Evolutionary conservation across 2,797 vertebrate species (phyloP), one percentile per base, ranked within the genome.

Genomic region (Saxicola maurus): DNA sequence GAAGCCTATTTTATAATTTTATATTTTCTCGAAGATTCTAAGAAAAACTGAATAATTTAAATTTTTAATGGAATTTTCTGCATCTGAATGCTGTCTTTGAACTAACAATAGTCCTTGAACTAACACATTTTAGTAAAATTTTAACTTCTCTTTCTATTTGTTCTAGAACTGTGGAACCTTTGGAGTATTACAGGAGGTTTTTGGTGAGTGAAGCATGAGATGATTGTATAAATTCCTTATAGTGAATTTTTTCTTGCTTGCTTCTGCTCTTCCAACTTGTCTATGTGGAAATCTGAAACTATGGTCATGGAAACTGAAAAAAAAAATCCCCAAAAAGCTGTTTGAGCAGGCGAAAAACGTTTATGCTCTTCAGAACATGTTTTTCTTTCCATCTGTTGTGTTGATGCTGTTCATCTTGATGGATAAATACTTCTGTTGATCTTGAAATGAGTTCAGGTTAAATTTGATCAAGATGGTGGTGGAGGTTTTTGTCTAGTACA

Each of bases 141-240:
- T 88, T 35, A 93, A 60, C 11, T 89, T 67, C 35, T 48, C 55
- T 82, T 95, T 89, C 37, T 80, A 1, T 91, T 76, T 90, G 6
- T 96, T 96, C 82, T 89, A 99, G 99, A 96, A 99, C 98, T 6
- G 99, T 98, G 75, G 99, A 99, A 83, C 99, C 99, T 8, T 40
- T 99, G 95, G 99, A 99, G 86, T 99, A 99, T 93, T 99, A 99
- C 96, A 97, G 98, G 85, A 98, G 98, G 71, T 99, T 99, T 96
- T 94, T 99, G 98, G 99, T 99, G 67, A 97, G 98, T 97, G 77
- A 68, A 90, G 14, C 20, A 6, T 1, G 2, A 25, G 55, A 12
- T 51, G 3, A 15, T 1, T 51, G 3, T 72, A 13, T 67, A 42
- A 78, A 38, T 74, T 57, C 16, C 10, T 72, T 57, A 17, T 51